Conservation (phyloP, 2,888 invertebrate species). For the Drosophila barbarae region DNA sequence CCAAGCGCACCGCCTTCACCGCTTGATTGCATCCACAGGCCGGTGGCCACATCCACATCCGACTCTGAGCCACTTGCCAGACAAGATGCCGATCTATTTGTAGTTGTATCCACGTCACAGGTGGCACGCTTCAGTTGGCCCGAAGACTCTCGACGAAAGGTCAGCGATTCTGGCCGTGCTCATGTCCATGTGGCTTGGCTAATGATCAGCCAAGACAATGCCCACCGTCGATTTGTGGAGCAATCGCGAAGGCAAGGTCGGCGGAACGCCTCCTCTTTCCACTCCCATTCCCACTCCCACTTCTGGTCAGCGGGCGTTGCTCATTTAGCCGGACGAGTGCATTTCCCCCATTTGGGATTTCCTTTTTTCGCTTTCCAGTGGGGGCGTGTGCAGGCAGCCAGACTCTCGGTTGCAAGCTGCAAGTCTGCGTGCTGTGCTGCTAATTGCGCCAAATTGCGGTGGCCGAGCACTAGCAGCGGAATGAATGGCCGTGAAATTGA, state of each 20-base stretch:
- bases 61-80: conserved; percentile 17
- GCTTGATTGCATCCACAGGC: conserved; percentile 60
- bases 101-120: conserved; percentile 24
- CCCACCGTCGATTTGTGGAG: conserved; percentile 31
- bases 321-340: conserved; percentile 31
- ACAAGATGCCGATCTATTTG: conserved; percentile 38
- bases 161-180: conserved; percentile 52
- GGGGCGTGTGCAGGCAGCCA: conserved; percentile 31
- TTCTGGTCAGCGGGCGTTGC: conserved; percentile 28
- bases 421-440: conserved; percentile 55
- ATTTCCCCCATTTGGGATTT: conserved; percentile 44
- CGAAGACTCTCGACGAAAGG: conserved; percentile 49
- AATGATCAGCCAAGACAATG: conserved; percentile 46
- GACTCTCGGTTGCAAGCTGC: conserved; percentile 20
- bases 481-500: conserved; percentile 67
- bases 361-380: conserved; percentile 37
- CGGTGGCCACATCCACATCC: conserved; percentile 34
- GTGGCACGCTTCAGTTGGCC: conserved; percentile 59
- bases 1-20: conserved; percentile 63
- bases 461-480: conserved; percentile 34
- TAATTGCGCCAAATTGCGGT: conserved; percentile 62
- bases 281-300: conserved; percentile 4
- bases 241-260: conserved; percentile 55
- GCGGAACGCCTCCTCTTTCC: conserved; percentile 7
- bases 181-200: conserved; percentile 29